phyloP scores from a whole-genome alignment of 2,888 invertebrate genomes.

The Ecliptopera silaceata region DNA sequence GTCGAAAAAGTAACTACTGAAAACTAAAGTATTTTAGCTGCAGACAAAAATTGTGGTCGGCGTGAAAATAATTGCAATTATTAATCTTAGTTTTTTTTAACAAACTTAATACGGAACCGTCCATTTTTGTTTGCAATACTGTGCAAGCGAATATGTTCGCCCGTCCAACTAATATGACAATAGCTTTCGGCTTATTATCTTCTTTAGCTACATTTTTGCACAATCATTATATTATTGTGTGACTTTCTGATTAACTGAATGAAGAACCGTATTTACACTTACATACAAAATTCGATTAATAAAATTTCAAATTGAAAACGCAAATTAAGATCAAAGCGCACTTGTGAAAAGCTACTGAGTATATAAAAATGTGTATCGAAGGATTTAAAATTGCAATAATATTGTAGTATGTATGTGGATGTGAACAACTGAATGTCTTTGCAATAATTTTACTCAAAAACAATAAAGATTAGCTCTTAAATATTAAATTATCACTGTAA shows the following conservation, averaged over 20 bases:
- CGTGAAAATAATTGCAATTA: background rate
- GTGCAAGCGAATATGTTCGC: conserved; percentile 40
- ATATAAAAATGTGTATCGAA: background rate
- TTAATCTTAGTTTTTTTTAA: background rate
- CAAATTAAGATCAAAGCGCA: no score
- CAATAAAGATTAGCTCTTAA: background rate
- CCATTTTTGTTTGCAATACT: conserved; percentile 13
- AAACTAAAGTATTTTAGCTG: background rate
- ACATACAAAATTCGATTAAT: background rate
- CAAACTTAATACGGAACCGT: conserved; percentile 7
- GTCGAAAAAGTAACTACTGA: background rate
- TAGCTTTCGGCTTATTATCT: background rate
- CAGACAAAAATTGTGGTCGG: background rate
- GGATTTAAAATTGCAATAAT: background rate
- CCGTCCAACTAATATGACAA: conserved; percentile 43
- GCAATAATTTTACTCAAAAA: background rate
- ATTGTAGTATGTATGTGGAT: background rate
- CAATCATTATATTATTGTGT: background rate
- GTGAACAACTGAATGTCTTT: no score
- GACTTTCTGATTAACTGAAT: background rate
- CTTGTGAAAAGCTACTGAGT: background rate
- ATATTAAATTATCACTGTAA: background rate
- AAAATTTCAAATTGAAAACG: background rate
- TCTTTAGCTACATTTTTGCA: background rate
- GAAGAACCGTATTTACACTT: background rate